Base-by-base conservation (phyloP, 2,113 vertebrate genomes). In the Verasper variegatus region DNA sequence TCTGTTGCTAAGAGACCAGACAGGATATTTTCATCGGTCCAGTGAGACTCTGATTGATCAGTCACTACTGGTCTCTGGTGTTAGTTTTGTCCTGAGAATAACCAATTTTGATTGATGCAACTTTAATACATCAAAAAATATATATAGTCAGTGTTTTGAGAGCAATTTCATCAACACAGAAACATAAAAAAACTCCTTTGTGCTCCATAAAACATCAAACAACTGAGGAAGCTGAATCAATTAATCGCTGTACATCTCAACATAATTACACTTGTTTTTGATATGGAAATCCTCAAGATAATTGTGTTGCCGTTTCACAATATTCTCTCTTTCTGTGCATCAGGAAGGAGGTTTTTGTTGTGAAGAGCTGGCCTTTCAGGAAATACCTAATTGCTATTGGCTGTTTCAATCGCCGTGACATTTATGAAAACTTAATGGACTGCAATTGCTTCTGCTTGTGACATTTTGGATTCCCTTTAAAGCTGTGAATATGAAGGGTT, bases 381-480 rank as follows among this genome's bases (percentile, higher is more conserved):
- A 88, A 85, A 89, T 49, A 69, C 60, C 71, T 88, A 79, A 87
- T 90, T 87, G 71, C 71, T 74, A 70, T 59, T 72, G 84, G 76
- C 58, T 62, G 74, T 75, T 90, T 85, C 45, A 8, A 62, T 78
- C 51, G 1, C 80, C 2, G 73, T 90, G 90, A 91, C 90, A 92
- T 93, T 93, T 91, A 91, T 90, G 88, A 91, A 90, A 93, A 87
- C 88, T 91, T 93, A 89, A 92, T 91, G 71, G 84, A 86, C 81
- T 83, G 78, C 73, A 69, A 54, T 87, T 74, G 68, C 77, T 78
- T 74, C 68, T 72, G 83, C 81, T 70, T 84, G 87, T 94, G 94
- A 92, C 90, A 90, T 93, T 92, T 94, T 86, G 75, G 81, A 89
- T 85, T 84, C 88, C 90, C 91, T 65, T 93, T 85, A 91, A 91